Evolutionary conservation across 2,797 vertebrate genomes (phyloP).

Genomic region (Anabacerthia variegaticeps): DNA sequence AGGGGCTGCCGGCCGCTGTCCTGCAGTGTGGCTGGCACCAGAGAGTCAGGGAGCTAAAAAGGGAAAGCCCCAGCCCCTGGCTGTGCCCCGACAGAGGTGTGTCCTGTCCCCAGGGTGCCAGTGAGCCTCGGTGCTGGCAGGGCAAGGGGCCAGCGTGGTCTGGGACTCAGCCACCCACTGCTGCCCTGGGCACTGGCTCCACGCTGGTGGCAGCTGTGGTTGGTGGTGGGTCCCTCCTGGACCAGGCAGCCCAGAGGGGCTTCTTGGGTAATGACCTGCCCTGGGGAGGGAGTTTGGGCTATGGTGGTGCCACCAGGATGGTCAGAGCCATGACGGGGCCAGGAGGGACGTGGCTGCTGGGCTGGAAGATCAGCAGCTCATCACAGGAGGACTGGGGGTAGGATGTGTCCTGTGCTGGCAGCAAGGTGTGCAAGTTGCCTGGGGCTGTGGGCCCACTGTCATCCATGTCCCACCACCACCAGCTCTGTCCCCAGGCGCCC

Average conservation of each 20-base stretch:
- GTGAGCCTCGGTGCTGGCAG: conserved; percentile 62
- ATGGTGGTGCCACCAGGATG: fast-evolving
- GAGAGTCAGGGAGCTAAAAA: conserved; percentile 58
- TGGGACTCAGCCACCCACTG: conserved; percentile 13
- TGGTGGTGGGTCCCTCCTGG: fast-evolving
- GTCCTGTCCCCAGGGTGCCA: conserved; percentile 70
- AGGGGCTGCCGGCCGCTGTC: conserved; percentile 44
- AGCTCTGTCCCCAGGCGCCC: background rate
- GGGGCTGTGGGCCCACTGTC: fast-evolving
- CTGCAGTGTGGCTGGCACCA: conserved; percentile 56
- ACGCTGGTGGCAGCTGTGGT: background rate
- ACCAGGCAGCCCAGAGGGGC: background rate
- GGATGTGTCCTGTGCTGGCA: background rate
- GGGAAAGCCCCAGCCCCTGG: conserved; percentile 57
- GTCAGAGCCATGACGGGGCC: background rate
- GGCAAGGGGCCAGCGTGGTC: conserved; percentile 70
- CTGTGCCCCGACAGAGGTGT: conserved; percentile 39
- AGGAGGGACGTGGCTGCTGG: background rate
- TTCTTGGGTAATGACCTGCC: background rate
- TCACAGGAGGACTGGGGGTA: fast-evolving
- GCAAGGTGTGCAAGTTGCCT: background rate
- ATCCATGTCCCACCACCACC: background rate
- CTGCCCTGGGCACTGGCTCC: background rate
- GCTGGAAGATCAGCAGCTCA: background rate
- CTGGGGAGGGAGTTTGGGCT: background rate